These are phyloP conservation scores for Crotalus helleri DNA, from an alignment of 2,113 vertebrate species.

Conservation along the genomic window DNA sequence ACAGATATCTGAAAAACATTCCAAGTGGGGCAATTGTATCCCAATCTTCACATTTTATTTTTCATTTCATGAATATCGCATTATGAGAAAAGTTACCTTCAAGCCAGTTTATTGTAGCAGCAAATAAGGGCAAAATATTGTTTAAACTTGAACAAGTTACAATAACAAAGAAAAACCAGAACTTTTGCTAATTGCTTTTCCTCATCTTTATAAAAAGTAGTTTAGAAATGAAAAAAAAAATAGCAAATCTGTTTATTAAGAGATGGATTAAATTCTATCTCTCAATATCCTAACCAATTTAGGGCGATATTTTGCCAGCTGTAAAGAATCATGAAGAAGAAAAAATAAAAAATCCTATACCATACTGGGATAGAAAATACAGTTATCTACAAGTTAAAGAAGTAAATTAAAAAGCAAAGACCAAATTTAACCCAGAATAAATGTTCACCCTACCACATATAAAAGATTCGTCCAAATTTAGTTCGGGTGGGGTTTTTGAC, in stretches of 20 bases:
- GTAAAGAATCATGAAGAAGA: background rate
- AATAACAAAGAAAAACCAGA: background rate
- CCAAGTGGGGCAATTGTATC: background rate
- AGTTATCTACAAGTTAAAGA: background rate
- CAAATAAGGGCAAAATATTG: background rate
- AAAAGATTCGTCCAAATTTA: background rate
- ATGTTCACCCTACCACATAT: background rate
- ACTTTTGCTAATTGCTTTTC: background rate
- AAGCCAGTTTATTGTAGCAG: background rate
- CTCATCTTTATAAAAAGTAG: background rate
- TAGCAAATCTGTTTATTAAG: background rate
- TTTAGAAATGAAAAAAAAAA: background rate
- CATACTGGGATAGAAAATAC: background rate
- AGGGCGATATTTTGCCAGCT: background rate
- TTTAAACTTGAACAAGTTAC: background rate
- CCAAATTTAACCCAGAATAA: background rate
- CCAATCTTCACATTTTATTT: background rate
- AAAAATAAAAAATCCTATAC: background rate
- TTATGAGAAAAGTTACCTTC: background rate
- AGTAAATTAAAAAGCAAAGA: background rate
- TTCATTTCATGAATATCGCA: background rate
- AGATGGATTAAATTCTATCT: background rate
- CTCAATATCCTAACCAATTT: background rate
- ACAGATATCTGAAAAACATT: background rate
- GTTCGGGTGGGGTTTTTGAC: background rate